A percentile compares a stretch with the other conserved stretches of the same genome.
Conservation (phyloP, 1,140 invertebrate species). For the Papilio aristodemus region DNA sequence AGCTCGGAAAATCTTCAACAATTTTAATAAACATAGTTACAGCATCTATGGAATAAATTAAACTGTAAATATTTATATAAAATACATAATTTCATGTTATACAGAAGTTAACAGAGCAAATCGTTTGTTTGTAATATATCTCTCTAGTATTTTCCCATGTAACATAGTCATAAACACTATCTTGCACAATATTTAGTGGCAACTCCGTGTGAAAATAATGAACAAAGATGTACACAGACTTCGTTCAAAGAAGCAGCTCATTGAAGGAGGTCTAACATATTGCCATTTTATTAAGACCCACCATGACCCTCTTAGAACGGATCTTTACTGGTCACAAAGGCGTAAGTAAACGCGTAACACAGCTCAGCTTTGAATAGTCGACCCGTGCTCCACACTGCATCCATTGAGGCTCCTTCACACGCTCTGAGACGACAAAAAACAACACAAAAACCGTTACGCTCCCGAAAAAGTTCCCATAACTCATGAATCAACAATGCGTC, state of each 20-base stretch:
- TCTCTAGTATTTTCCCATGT: constrained; percentile 35
- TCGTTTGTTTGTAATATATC: no score
- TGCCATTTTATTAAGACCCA: constrained; percentile 50
- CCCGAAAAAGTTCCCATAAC: constrained; percentile 75
- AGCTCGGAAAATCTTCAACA: no score
- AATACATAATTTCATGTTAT: no score
- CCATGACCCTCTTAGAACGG: constrained; percentile 38
- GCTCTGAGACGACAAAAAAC: constrained; percentile 76
- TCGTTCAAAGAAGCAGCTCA: constrained; percentile 65
- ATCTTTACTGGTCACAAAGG: constrained; percentile 19
- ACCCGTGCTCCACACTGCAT: constrained; percentile 61
- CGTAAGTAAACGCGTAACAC: constrained; percentile 38
- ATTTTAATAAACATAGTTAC: no score
- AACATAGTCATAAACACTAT: constrained; percentile 34
- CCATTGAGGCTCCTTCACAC: constrained; percentile 78
- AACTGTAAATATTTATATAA: no score
- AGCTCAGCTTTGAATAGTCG: constrained; percentile 54
- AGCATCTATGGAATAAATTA: no score
- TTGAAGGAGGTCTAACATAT: constrained; percentile 57
- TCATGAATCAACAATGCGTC: constrained; percentile 60
- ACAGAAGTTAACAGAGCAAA: no score
- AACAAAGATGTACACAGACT: constrained; percentile 62
- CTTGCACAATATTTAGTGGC: constrained; percentile 58
- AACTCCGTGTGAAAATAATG: constrained; percentile 64
- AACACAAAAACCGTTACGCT: constrained; percentile 78